Evolutionary conservation across 2,888 invertebrate genomes (phyloP).

Genomic region (Tillus elongatus): DNA sequence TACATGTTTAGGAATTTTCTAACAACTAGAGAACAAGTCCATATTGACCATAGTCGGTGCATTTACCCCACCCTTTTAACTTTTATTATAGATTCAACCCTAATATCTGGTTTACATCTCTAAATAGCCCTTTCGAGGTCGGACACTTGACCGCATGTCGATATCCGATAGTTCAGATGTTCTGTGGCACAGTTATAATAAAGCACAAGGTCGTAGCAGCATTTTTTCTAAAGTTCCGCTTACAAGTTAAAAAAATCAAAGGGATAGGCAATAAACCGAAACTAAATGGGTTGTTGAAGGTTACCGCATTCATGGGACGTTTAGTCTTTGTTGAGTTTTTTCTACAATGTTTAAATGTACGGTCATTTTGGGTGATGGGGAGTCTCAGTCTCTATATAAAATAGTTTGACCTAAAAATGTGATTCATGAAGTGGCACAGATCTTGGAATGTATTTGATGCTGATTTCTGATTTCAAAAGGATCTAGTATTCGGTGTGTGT

Average conservation of each 20-base stretch:
- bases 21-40: no score
- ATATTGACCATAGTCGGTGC: no score
- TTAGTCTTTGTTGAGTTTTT: conserved; percentile 2
- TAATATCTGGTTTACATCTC: conserved; percentile 31
- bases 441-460: no score
- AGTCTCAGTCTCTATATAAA: no score
- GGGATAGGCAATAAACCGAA: conserved; percentile 23
- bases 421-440: no score
- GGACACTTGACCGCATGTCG: conserved; percentile 30
- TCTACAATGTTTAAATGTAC: no score
- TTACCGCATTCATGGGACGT: conserved; percentile 19
- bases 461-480: no score
- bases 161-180: conserved; percentile 14
- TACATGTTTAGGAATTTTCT: no score
- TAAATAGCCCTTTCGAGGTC: conserved; percentile 32
- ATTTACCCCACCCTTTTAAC: conserved; percentile 23
- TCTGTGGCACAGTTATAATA: conserved; percentile 20
- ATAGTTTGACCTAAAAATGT: no score
- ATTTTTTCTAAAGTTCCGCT: conserved; percentile 26
- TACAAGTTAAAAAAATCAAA: conserved; percentile 21
- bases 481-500: no score
- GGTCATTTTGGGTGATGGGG: no score
- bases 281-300: conserved; percentile 25
- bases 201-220: conserved; percentile 27
- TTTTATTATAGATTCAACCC: conserved; percentile 27